These are phyloP conservation scores for Mechanitis messenoides DNA, from an alignment of 2,888 invertebrate genomes.

Conservation along the genomic window DNA sequence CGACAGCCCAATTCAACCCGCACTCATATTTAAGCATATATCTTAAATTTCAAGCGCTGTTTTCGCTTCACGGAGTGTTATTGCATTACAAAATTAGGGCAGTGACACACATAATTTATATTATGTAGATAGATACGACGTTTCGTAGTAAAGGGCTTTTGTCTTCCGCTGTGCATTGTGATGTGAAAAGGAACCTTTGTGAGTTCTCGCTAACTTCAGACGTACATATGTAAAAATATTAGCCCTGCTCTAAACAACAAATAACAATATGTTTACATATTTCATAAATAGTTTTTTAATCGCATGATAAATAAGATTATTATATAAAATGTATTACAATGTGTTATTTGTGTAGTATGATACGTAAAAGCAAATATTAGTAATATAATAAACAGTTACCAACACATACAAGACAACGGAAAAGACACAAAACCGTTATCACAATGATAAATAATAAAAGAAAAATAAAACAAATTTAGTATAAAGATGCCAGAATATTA, in stretches of 20 bases:
- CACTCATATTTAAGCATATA: conserved; percentile 15
- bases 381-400: too few relatives aligned
- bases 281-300: too few relatives aligned
- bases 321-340: too few relatives aligned
- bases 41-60: conserved; percentile 28
- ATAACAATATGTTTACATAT: too few relatives aligned
- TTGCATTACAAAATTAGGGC: conserved; percentile 28
- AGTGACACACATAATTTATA: conserved; percentile 36
- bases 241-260: too few relatives aligned
- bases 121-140: conserved; percentile 18
- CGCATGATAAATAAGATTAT: too few relatives aligned
- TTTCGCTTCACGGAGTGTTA: conserved; percentile 21
- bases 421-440: too few relatives aligned
- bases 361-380: too few relatives aligned
- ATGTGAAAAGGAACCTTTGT: conserved; percentile 23
- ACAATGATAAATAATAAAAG: too few relatives aligned
- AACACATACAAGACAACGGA: too few relatives aligned
- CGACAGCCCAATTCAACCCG: conserved; percentile 7
- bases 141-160: conserved; percentile 26
- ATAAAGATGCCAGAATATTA: neutral
- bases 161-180: conserved; percentile 28
- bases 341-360: too few relatives aligned
- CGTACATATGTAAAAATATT: conserved; percentile 10
- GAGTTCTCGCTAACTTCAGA: conserved; percentile 12
- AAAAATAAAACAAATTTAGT: too few relatives aligned